A percentile compares a stretch with the other conserved stretches of the same genome.
Evolutionary conservation across 2,797 vertebrate genomes (phyloP).

Genomic region (Bovichtus variegatus): DNA sequence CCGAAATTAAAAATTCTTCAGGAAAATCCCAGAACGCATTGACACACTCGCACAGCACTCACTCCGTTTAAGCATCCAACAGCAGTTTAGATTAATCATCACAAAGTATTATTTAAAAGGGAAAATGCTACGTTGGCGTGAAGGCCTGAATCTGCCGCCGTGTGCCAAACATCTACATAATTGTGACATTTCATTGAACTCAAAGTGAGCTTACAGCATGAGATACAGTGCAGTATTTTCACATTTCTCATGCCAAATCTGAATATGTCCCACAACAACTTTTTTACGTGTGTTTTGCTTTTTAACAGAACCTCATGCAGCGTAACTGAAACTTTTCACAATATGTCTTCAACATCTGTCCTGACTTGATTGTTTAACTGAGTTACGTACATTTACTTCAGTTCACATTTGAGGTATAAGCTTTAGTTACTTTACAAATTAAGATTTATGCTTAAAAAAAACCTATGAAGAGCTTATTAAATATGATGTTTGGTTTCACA

Average conservation of each 20-base stretch:
- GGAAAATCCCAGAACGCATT: conserved; percentile 48
- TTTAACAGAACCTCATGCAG: not conserved
- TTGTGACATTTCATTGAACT: conserved; percentile 1
- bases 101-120: conserved; percentile 19
- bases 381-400: not conserved
- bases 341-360: conserved; percentile 16
- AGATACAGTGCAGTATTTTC: not conserved
- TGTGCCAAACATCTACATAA: not conserved
- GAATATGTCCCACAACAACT: not conserved
- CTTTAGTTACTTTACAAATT: no score
- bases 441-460: no score
- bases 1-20: conserved; percentile 82
- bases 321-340: not conserved
- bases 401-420: no score
- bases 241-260: not conserved
- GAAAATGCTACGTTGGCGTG: not conserved
- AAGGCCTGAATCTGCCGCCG: not conserved
- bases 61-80: conserved; percentile 14
- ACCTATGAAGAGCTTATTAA: no score
- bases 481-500: no score
- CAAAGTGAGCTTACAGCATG: not conserved
- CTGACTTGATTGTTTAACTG: not conserved
- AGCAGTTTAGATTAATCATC: conserved; percentile 23
- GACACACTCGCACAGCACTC: conserved; percentile 15
- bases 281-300: conserved; percentile 4